A percentile compares a stretch with the other conserved stretches of the same genome.
Evolutionary conservation across 2,888 invertebrate genomes (phyloP).

Genomic region (Tachina fera): DNA sequence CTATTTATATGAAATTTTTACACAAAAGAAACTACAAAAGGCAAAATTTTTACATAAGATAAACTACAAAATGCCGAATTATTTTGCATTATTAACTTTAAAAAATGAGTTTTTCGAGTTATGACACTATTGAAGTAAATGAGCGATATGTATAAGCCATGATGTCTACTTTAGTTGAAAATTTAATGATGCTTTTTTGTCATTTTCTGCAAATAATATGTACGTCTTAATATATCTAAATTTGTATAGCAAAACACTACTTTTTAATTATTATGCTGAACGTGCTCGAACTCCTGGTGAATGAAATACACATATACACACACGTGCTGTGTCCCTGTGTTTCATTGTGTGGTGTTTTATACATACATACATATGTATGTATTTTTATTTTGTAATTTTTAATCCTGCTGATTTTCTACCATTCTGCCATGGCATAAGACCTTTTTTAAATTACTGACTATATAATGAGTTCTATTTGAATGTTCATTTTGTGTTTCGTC

Average conservation of each 20-base stretch:
- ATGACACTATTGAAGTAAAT: no score
- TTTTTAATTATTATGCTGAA: constrained; percentile 38
- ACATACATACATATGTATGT: constrained; percentile 15
- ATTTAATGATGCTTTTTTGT: constrained; percentile 32
- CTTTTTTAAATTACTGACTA: constrained; percentile 15
- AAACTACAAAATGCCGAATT: no score
- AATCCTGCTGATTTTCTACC: constrained; percentile 58
- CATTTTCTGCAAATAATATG: constrained; percentile 17
- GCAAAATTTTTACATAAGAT: no score
- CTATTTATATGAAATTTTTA: no score
- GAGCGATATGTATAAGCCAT: neutral
- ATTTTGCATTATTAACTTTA: no score
- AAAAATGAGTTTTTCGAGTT: no score
- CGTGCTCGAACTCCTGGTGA: constrained; percentile 19
- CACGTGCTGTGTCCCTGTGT: neutral
- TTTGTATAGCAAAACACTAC: no score
- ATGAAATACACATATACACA: neutral
- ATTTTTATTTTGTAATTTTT: constrained; percentile 40
- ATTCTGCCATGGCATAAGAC: constrained; percentile 41
- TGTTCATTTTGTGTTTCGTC: constrained; percentile 36
- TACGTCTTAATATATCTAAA: neutral
- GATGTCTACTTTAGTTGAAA: constrained; percentile 9
- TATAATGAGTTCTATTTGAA: constrained; percentile 1
- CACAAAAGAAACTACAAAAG: no score
- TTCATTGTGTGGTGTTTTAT: constrained; percentile 45